phyloP scores from a whole-genome alignment of 1,140 invertebrate species.

The Scaptomyza pallida region DNA sequence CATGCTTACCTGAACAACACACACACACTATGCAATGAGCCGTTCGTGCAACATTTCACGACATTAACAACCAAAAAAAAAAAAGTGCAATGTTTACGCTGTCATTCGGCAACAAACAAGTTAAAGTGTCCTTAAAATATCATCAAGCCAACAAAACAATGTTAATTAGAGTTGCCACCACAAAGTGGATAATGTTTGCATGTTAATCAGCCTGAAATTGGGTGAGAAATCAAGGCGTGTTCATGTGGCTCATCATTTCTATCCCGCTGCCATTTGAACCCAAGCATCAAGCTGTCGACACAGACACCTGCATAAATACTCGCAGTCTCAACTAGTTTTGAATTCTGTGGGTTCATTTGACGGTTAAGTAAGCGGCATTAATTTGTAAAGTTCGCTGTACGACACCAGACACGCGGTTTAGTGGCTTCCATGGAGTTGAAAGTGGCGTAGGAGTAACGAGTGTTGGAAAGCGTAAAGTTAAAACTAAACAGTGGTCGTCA shows the following conservation, averaged over 20 bases:
- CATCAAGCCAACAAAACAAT: constrained; percentile 21
- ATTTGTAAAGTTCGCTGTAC: constrained; percentile 49
- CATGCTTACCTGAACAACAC: constrained; percentile 23
- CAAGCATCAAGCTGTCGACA: constrained; percentile 10
- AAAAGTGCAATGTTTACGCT: constrained; percentile 9
- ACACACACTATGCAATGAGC: too few species aligned
- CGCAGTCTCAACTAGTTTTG: constrained; percentile 10
- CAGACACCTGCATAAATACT: constrained; percentile 40
- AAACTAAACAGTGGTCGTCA: constrained; percentile 60
- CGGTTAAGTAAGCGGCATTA: constrained; percentile 54
- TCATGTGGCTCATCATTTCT: constrained; percentile 7
- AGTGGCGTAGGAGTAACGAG: neutral
- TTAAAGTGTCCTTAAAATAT: constrained; percentile 12
- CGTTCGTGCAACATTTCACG: constrained; percentile 51
- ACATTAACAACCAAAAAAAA: too few species aligned
- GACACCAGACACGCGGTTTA: constrained; percentile 62
- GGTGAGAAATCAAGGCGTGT: constrained; percentile 57
- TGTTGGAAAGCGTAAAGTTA: constrained; percentile 13
- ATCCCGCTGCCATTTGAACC: neutral
- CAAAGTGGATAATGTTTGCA: constrained; percentile 44
- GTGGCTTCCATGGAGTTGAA: constrained; percentile 11
- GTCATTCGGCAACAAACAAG: neutral
- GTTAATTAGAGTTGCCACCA: constrained; percentile 58
- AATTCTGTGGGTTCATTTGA: constrained; percentile 49
- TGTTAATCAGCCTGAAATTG: constrained; percentile 67